Percentiles rank a stretch among this genome's conserved stretches.
phyloP scores from a whole-genome alignment of 1,140 invertebrate species.

The Drosophila tsacasi region DNA sequence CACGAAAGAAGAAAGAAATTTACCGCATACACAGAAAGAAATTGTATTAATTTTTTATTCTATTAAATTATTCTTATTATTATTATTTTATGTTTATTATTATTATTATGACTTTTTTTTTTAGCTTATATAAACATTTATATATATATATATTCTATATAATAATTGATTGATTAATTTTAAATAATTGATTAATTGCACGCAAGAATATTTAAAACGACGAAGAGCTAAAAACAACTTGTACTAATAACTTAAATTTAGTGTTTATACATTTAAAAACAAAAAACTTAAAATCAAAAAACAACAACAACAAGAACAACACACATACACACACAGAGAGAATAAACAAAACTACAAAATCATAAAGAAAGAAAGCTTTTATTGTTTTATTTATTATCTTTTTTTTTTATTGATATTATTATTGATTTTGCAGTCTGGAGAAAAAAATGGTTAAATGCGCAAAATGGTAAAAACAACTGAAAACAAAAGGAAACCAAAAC shows the following conservation, averaged over 20 bases:
- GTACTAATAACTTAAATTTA: slow-evolving; percentile 74
- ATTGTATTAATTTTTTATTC: slow-evolving; percentile 84
- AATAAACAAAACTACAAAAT: slow-evolving; percentile 63
- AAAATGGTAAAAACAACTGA: slow-evolving; percentile 8
- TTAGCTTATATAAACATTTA: slow-evolving; percentile 60
- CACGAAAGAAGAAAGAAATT: slow-evolving; percentile 29
- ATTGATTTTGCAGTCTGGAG: slow-evolving; percentile 26
- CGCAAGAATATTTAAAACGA: slow-evolving; percentile 45
- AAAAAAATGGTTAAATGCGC: slow-evolving; percentile 15
- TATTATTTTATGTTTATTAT: slow-evolving; percentile 82
- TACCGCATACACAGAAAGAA: slow-evolving; percentile 54
- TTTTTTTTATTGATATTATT: neutral
- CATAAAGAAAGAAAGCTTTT: slow-evolving; percentile 24
- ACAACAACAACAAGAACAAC: slow-evolving; percentile 28
- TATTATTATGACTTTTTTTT: slow-evolving; percentile 63
- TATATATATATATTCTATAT: slow-evolving; percentile 46
- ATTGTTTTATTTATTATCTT: slow-evolving; percentile 24
- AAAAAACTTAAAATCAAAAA: slow-evolving; percentile 35
- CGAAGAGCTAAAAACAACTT: slow-evolving; percentile 53
- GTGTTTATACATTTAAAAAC: slow-evolving; percentile 54
- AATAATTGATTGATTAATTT: slow-evolving; percentile 59
- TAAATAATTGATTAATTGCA: slow-evolving; percentile 63
- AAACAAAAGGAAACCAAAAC: slow-evolving; percentile 10
- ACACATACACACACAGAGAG: slow-evolving; percentile 58
- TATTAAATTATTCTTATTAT: slow-evolving; percentile 84